A percentile compares a stretch with the other conserved stretches of the same genome.
Evolutionary conservation across 2,797 vertebrate species (phyloP).

Genomic region (Epinephelus awoara): DNA sequence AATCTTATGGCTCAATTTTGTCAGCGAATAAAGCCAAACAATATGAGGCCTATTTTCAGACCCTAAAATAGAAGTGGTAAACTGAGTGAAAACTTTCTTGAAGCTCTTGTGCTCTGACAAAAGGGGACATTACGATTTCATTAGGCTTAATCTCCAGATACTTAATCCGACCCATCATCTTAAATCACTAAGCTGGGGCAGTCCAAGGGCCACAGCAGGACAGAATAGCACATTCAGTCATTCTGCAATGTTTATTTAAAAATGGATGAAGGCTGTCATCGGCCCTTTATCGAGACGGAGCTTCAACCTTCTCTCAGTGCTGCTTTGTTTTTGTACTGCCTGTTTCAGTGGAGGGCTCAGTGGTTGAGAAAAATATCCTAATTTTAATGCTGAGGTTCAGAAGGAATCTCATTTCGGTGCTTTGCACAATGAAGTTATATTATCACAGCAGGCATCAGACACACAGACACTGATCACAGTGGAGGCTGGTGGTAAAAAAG

Average conservation of each 20-base stretch:
- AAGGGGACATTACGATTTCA: conserved; percentile 63
- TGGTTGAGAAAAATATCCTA: not conserved
- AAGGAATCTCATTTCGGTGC: conserved; percentile 1
- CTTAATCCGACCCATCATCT: conserved; percentile 49
- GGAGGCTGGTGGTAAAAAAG: not conserved
- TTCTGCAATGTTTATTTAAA: conserved; percentile 71
- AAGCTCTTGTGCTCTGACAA: conserved; percentile 44
- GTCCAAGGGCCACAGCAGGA: conserved; percentile 38
- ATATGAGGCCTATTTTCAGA: conserved; percentile 6
- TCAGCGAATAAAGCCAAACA: conserved; percentile 21
- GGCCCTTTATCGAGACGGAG: conserved; percentile 32
- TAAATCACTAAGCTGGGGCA: conserved; percentile 50
- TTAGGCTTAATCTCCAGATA: conserved; percentile 55
- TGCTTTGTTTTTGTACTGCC: not conserved
- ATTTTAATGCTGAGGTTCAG: conserved; percentile 14
- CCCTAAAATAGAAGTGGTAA: conserved; percentile 25
- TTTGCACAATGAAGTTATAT: conserved; percentile 16
- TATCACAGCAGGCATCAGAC: not conserved
- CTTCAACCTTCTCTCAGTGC: conserved; percentile 25
- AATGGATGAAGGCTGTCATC: conserved; percentile 64
- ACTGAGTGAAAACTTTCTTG: conserved; percentile 30
- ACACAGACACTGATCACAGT: conserved; percentile 1
- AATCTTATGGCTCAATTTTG: conserved; percentile 9
- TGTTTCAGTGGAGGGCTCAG: conserved; percentile 1
- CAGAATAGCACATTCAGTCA: conserved; percentile 50